These are phyloP conservation scores for Drosophila robusta DNA, from an alignment of 2,888 invertebrate genomes.

Conservation along the genomic window DNA sequence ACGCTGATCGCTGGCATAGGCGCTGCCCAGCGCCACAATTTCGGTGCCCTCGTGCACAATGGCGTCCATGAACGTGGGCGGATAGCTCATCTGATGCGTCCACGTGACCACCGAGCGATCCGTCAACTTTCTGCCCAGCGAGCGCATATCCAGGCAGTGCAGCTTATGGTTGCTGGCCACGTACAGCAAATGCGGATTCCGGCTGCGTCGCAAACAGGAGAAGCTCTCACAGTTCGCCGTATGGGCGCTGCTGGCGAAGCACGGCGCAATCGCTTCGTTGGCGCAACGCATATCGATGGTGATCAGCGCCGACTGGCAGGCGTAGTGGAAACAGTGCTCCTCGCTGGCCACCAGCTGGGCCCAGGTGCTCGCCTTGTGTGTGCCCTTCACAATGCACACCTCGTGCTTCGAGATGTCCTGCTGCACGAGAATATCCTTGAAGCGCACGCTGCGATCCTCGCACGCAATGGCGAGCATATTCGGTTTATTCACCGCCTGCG, in stretches of 20 bases:
- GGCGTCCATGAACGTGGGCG: constrained; percentile 77
- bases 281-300: constrained; percentile 76
- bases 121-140: constrained; percentile 59
- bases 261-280: constrained; percentile 48
- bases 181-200: constrained; percentile 78
- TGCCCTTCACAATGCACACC: constrained; percentile 49
- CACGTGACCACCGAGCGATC: constrained; percentile 73
- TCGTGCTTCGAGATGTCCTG: constrained; percentile 52
- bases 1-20: constrained; percentile 71
- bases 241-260: constrained; percentile 61
- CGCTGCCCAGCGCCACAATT: constrained; percentile 73
- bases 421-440: constrained; percentile 52
- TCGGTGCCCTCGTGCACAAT: constrained; percentile 63
- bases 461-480: constrained; percentile 72
- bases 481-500: constrained; percentile 58
- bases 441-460: constrained; percentile 75
- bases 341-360: constrained; percentile 55
- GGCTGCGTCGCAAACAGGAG: constrained; percentile 70
- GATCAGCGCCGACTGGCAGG: constrained; percentile 66
- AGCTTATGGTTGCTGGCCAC: constrained; percentile 82
- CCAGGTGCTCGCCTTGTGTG: constrained; percentile 64
- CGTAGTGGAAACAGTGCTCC: constrained; percentile 75
- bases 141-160: constrained; percentile 80
- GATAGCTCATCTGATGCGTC: constrained; percentile 81
- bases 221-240: constrained; percentile 73